Conservation (phyloP, 2,797 vertebrate genomes). For the Falco rusticolus region DNA sequence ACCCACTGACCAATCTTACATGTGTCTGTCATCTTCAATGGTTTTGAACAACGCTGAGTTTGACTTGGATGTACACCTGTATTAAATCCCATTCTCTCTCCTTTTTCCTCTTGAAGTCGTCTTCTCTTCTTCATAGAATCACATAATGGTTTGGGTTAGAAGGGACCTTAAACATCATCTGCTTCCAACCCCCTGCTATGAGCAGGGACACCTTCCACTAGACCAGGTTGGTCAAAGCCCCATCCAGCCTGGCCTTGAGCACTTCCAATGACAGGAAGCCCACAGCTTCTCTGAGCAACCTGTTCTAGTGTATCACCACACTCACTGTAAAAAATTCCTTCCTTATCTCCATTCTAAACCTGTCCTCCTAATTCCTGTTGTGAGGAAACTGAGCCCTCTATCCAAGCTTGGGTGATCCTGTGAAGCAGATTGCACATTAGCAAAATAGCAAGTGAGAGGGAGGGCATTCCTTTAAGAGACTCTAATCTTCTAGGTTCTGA, state of each 20-base stretch:
- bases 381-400: not conserved
- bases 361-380: not conserved
- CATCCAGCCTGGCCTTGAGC: fast-evolving
- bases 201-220: not conserved
- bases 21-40: not conserved
- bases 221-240: not conserved
- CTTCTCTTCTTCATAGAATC: not conserved
- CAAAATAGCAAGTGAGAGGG: not conserved
- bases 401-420: not conserved
- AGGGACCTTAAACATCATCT: not conserved
- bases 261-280: not conserved
- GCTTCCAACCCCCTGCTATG: not conserved
- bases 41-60: not conserved
- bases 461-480: not conserved
- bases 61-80: not conserved
- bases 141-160: not conserved
- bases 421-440: not conserved
- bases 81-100: not conserved
- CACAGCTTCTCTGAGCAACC: not conserved
- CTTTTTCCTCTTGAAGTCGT: not conserved
- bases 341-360: not conserved
- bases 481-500: not conserved
- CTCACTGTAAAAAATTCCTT: not conserved
- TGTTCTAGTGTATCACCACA: not conserved
- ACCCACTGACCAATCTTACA: not conserved